Percentiles rank a stretch among this genome's conserved stretches.
phyloP scores from a whole-genome alignment of 1,140 invertebrate species.

The Drosophila sturtevanti region DNA sequence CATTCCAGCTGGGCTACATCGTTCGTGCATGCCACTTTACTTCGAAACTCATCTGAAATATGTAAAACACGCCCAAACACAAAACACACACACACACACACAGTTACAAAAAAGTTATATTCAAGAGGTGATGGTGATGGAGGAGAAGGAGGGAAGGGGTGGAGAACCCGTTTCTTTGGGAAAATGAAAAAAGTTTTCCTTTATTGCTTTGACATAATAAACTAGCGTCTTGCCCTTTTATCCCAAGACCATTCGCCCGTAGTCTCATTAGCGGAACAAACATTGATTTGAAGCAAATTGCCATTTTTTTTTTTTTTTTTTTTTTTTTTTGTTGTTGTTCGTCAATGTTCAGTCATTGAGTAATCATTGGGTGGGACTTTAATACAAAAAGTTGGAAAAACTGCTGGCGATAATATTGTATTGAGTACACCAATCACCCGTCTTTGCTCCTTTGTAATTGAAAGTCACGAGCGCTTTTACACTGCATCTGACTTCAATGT shows the following conservation, averaged over 20 bases:
- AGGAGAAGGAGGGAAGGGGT: no score
- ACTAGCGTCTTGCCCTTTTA: conserved; percentile 3
- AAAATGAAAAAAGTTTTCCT: conserved; percentile 1
- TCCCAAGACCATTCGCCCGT: not conserved
- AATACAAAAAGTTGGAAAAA: no score
- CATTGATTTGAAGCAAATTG: conserved; percentile 14
- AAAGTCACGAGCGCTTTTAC: conserved; percentile 38
- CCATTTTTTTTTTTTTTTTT: no score
- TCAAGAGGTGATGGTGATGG: no score
- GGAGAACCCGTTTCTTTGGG: not conserved
- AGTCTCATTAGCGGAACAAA: conserved; percentile 16
- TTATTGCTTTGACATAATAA: not conserved
- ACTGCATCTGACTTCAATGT: conserved; percentile 27
- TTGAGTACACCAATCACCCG: conserved; percentile 46
- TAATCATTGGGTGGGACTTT: not conserved
- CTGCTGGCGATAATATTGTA: conserved; percentile 25
- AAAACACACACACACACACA: conserved; percentile 32
- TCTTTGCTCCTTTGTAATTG: conserved; percentile 51
- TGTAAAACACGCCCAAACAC: conserved; percentile 18
- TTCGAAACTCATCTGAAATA: conserved; percentile 93
- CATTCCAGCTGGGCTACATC: conserved; percentile 92
- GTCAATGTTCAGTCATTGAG: not conserved
- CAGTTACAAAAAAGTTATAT: not conserved
- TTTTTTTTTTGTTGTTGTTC: no score
- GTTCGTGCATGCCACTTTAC: conserved; percentile 95